Evolutionary conservation across 2,113 vertebrate genomes (phyloP).

Genomic region (Pionites leucogaster): DNA sequence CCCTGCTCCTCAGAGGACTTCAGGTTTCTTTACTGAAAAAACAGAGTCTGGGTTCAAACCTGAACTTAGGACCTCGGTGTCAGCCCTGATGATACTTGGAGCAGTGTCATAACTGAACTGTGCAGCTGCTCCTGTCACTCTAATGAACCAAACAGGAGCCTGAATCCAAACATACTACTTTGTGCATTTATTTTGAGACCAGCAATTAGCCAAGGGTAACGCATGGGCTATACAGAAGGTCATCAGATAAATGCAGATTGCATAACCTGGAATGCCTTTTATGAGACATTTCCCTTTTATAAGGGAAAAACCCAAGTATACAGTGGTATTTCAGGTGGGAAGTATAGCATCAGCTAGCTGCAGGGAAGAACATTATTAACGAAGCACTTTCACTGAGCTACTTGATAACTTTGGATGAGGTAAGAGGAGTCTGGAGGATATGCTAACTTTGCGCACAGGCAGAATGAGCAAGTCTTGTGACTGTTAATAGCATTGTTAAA

Average conservation of each 20-base stretch:
- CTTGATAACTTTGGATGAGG: conserved; percentile 29
- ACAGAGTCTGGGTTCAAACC: not conserved
- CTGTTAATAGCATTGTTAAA: conserved; percentile 63
- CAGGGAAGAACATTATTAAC: conserved; percentile 12
- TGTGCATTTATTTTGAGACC: not conserved
- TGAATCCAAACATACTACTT: not conserved
- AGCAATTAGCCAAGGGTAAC: not conserved
- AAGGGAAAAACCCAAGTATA: not conserved
- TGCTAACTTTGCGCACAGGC: not conserved
- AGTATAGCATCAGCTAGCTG: not conserved
- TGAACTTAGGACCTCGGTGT: not conserved
- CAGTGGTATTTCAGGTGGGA: not conserved
- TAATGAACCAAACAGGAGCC: not conserved
- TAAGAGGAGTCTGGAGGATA: conserved; percentile 7
- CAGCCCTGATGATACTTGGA: not conserved
- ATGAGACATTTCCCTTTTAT: not conserved
- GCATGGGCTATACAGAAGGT: not conserved
- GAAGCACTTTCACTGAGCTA: not conserved
- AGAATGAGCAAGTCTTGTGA: conserved; percentile 15
- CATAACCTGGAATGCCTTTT: not conserved
- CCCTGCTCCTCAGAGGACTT: not conserved
- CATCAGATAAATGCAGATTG: not conserved
- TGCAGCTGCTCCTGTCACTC: not conserved
- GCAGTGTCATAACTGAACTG: not conserved
- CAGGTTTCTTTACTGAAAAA: not conserved